Evolutionary conservation across 2,797 vertebrate species (phyloP).

Genomic region (Schizopygopsis pylzovi): DNA sequence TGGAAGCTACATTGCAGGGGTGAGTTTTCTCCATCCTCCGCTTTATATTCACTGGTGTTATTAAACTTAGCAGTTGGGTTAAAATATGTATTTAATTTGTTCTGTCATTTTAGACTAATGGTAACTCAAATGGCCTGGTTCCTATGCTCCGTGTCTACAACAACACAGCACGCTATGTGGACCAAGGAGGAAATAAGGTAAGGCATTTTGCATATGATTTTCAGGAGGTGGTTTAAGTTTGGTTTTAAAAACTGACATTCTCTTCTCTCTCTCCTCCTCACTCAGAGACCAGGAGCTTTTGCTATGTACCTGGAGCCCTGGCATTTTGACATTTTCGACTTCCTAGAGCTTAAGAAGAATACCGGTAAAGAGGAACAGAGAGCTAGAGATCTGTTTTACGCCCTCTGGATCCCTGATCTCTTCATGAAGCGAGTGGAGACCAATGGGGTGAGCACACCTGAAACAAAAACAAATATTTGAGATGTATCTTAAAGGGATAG

Average conservation of each 20-base stretch:
- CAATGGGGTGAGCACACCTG: slow-evolving; percentile 81
- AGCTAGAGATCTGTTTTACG: slow-evolving; percentile 96
- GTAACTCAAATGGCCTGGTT: slow-evolving; percentile 95
- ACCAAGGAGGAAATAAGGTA: slow-evolving; percentile 98
- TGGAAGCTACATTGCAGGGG: slow-evolving; percentile 97
- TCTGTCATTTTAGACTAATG: slow-evolving; percentile 83
- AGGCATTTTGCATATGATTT: not conserved
- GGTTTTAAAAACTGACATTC: not conserved
- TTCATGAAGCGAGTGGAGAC: slow-evolving; percentile 97
- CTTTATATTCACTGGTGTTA: not conserved
- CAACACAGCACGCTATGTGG: slow-evolving; percentile 97
- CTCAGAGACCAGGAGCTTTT: slow-evolving; percentile 92
- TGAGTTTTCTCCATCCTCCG: slow-evolving; percentile 63
- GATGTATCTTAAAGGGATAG: not conserved
- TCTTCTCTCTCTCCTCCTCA: not conserved
- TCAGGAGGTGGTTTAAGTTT: not conserved
- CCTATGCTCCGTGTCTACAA: slow-evolving; percentile 99
- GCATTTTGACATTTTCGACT: slow-evolving; percentile 96
- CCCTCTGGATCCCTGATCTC: slow-evolving; percentile 95
- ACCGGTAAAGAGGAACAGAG: slow-evolving; percentile 97
- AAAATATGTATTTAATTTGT: not conserved
- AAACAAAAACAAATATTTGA: not conserved
- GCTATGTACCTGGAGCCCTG: slow-evolving; percentile 98
- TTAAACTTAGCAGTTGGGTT: not conserved
- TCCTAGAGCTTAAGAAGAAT: slow-evolving; percentile 98